Conservation (phyloP, 2,113 vertebrate species). For the Aepyceros melampus region DNA sequence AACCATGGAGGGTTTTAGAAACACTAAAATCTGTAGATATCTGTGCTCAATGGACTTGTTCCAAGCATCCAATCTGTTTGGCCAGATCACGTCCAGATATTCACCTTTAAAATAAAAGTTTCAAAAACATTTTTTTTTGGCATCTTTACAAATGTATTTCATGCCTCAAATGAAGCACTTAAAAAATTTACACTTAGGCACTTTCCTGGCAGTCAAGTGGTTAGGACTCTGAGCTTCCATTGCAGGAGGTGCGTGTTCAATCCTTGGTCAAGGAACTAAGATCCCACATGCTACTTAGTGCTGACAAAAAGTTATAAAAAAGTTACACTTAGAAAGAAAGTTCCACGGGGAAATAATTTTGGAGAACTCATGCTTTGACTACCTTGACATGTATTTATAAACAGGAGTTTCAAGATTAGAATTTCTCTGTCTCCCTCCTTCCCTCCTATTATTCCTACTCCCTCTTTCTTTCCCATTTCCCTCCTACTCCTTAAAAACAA, state of each 20-base stretch:
- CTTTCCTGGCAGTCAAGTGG: background rate
- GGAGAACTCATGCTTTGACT: background rate
- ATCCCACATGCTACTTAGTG: background rate
- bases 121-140: background rate
- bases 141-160: background rate
- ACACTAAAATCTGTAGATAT: background rate
- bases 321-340: background rate
- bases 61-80: background rate
- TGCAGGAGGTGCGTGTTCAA: background rate
- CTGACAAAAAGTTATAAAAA: background rate
- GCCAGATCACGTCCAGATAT: background rate
- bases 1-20: background rate
- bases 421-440: background rate
- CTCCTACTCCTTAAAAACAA: background rate
- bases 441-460: background rate
- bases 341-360: background rate
- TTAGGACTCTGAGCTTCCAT: background rate
- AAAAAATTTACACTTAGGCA: background rate
- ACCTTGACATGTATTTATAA: background rate
- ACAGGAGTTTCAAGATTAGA: background rate
- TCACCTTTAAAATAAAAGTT: background rate
- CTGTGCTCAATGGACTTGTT: background rate
- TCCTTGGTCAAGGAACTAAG: background rate
- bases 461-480: background rate
- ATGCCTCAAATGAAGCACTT: background rate